These are phyloP conservation scores for Oreochromis mossambicus DNA, from an alignment of 2,797 vertebrate genomes.

Conservation along the genomic window DNA sequence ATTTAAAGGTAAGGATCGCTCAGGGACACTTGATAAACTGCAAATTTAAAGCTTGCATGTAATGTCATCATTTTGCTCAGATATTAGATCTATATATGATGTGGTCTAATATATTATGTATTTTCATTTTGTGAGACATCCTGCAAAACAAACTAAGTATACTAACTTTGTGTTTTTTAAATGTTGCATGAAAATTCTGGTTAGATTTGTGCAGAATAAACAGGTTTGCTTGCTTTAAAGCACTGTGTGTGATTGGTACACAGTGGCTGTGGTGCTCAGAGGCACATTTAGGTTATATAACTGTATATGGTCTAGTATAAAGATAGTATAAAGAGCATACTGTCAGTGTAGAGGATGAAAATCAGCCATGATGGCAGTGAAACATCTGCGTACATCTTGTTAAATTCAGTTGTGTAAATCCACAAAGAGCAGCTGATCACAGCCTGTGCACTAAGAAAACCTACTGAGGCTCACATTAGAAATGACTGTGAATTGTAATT, in stretches of 20 bases:
- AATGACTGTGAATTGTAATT: neutral
- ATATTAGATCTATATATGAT: neutral
- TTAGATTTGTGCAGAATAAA: neutral
- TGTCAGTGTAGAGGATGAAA: neutral
- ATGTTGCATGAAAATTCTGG: neutral
- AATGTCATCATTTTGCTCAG: neutral
- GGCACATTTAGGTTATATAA: neutral
- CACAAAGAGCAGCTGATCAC: neutral
- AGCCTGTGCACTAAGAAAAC: neutral
- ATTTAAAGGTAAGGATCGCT: neutral
- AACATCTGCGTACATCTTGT: neutral
- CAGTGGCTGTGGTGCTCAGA: neutral
- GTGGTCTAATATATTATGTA: neutral
- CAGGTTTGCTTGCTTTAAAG: neutral
- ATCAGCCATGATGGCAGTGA: neutral
- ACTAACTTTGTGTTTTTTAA: neutral
- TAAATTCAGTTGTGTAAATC: neutral
- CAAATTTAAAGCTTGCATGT: neutral
- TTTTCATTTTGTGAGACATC: neutral
- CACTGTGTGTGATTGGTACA: neutral
- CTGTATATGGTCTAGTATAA: neutral
- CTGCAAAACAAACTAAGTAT: neutral
- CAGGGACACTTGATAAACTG: neutral
- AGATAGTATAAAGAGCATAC: neutral
- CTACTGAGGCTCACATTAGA: neutral